These are phyloP conservation scores for Aplodontia rufa DNA, from an alignment of 2,113 vertebrate genomes.

Conservation along the genomic window DNA sequence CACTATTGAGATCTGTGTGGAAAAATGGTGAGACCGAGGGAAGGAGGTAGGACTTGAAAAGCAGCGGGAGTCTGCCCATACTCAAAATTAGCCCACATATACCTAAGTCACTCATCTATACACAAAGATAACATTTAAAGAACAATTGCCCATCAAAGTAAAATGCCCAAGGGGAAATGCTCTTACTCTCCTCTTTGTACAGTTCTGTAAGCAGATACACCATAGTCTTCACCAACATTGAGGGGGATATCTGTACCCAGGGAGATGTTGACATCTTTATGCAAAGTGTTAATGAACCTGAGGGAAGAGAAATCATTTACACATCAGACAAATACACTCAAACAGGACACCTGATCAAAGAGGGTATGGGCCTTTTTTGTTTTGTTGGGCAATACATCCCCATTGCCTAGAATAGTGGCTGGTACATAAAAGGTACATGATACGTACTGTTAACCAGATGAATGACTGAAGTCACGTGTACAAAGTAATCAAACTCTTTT, in stretches of 20 bases:
- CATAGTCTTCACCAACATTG: conserved; percentile 73
- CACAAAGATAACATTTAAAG: not conserved
- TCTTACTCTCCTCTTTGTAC: conserved; percentile 90
- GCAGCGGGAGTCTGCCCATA: not conserved
- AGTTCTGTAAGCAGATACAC: conserved; percentile 82
- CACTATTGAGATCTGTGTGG: not conserved
- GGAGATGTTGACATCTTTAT: conserved; percentile 84
- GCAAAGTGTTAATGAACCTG: conserved; percentile 92
- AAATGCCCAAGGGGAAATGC: conserved; percentile 5
- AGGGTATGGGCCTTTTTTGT: not conserved
- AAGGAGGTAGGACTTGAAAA: not conserved
- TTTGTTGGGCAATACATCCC: not conserved
- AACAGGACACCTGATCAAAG: not conserved
- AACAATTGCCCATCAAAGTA: not conserved
- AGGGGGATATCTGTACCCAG: conserved; percentile 76
- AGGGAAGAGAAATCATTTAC: conserved; percentile 33
- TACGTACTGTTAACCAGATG: not conserved
- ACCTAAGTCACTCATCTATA: not conserved
- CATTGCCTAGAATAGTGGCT: not conserved
- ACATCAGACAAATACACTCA: conserved; percentile 24
- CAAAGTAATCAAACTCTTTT: not conserved
- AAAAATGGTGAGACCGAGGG: not conserved
- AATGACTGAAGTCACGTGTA: not conserved
- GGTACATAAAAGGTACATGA: not conserved
- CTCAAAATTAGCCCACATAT: not conserved